Base-by-base conservation (phyloP, 1,140 invertebrate species). In the Reticulitermes speratus region DNA sequence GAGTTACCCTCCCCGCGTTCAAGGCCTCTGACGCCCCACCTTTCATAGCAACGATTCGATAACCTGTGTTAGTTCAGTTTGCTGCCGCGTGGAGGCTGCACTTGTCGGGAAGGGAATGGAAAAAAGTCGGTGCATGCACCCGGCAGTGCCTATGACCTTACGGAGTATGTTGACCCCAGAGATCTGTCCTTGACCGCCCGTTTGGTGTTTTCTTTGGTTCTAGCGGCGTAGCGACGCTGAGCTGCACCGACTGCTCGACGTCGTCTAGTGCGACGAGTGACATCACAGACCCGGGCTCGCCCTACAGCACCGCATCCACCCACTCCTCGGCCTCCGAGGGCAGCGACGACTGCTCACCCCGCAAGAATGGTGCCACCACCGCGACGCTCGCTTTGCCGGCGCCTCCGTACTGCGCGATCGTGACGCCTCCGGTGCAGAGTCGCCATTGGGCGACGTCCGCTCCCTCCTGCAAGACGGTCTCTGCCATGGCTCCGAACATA, bases 281-380 rank as follows among this genome's bases (percentile, higher is more conserved):
- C 91, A 95, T 95, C 88, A 95, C 96, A 87, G 96, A 97, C 90
- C 96, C 96, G 52, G 95, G 95, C 52, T 96, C 96, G 69, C 96
- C 96, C 87, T 95, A 94, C 90, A 96, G 95, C 90, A 95, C 94
- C 48, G 90, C 91, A 82, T 86, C 87, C 48, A 82, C 84, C 23
- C 59, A 44, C 65, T 87, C 87, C 52, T 87, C 87, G 52, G 85
- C 48, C 21, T 87, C 85, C 59, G 84, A 87, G n/a, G 83, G 86
- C 87, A 91, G 91, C 87, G 91, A 92, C 89, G 91, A 91, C 88
- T 84, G 45, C 55, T 82, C 48, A 48, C 85, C 65, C 25, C 65
- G 65, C 7, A 75, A 44, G 86, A 86, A 52, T 82, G 52, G 21
- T 86, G 45, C 45, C 48, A 25, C 48, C 84, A 30, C 65, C 44